Conservation (phyloP, 2,888 invertebrate species). For the Mamestra brassicae region DNA sequence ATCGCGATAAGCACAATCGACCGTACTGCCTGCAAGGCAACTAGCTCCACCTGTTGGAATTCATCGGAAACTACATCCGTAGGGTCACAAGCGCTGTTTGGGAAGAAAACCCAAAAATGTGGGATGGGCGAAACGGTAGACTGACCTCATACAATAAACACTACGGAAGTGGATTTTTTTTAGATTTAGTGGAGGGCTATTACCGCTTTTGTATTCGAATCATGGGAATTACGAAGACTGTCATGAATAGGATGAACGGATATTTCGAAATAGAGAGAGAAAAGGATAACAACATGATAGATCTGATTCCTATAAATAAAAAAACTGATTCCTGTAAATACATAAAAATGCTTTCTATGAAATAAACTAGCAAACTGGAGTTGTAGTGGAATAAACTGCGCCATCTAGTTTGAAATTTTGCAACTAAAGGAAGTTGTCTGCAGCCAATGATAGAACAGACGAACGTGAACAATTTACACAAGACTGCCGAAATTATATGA, state of each 20-base stretch:
- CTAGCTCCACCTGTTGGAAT: slow-evolving; percentile 87
- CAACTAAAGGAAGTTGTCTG: slow-evolving; percentile 42
- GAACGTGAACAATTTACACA: slow-evolving; percentile 68
- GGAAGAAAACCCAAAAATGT: slow-evolving; percentile 82
- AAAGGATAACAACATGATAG: background rate
- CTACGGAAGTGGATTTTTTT: slow-evolving; percentile 80
- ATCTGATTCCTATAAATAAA: slow-evolving; percentile 17
- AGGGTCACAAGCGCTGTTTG: slow-evolving; percentile 77
- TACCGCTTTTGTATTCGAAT: slow-evolving; percentile 69
- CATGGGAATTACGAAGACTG: slow-evolving; percentile 62
- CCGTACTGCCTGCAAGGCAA: slow-evolving; percentile 74
- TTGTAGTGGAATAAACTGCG: slow-evolving; percentile 59
- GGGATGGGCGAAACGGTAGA: slow-evolving; percentile 86
- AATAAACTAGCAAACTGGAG: background rate
- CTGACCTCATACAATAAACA: slow-evolving; percentile 80
- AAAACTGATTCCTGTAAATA: slow-evolving; percentile 8
- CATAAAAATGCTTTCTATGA: slow-evolving; percentile 1
- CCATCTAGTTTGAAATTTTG: slow-evolving; percentile 72
- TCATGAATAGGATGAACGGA: slow-evolving; percentile 34
- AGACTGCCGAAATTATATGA: slow-evolving; percentile 83
- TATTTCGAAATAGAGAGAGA: slow-evolving; percentile 33
- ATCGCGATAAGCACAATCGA: slow-evolving; percentile 75
- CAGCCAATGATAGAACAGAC: slow-evolving; percentile 64
- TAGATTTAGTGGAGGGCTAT: slow-evolving; percentile 74
- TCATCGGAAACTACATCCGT: slow-evolving; percentile 79